Conservation (phyloP, 2,888 invertebrate species). For the Apamea crenata region DNA sequence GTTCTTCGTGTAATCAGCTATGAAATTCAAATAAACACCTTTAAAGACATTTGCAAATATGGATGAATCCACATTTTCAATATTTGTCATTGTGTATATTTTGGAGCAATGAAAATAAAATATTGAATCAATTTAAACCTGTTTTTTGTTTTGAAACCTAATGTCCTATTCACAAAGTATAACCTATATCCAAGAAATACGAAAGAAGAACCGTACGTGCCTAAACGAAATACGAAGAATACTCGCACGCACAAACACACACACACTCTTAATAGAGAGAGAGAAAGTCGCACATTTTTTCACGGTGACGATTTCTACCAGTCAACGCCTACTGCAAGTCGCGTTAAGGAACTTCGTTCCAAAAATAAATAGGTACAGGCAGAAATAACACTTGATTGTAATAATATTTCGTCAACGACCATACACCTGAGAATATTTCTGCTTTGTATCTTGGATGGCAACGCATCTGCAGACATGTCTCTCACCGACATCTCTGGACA, state of each 20-base stretch:
- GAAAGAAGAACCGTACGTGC: background rate
- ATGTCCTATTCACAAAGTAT: background rate
- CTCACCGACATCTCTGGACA: no score
- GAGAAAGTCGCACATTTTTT: no score
- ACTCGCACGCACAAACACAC: no score
- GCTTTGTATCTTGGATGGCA: no score
- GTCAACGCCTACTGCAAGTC: no score
- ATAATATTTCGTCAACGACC: background rate
- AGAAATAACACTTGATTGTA: background rate
- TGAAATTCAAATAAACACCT: constrained; percentile 86
- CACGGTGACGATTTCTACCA: no score
- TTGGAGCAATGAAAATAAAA: constrained; percentile 90
- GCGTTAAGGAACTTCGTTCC: no score
- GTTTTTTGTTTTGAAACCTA: constrained; percentile 65
- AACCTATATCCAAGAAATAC: background rate
- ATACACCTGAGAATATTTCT: no score
- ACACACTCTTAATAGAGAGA: no score
- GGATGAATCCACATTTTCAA: constrained; percentile 85
- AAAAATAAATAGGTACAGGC: background rate
- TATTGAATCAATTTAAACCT: constrained; percentile 85
- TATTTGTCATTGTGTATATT: constrained; percentile 90
- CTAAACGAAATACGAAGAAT: background rate
- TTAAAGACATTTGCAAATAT: constrained; percentile 87
- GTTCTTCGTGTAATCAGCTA: constrained; percentile 89
- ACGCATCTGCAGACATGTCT: no score